These are phyloP conservation scores for Thecophora atra DNA, from an alignment of 2,888 invertebrate genomes.

Conservation along the genomic window DNA sequence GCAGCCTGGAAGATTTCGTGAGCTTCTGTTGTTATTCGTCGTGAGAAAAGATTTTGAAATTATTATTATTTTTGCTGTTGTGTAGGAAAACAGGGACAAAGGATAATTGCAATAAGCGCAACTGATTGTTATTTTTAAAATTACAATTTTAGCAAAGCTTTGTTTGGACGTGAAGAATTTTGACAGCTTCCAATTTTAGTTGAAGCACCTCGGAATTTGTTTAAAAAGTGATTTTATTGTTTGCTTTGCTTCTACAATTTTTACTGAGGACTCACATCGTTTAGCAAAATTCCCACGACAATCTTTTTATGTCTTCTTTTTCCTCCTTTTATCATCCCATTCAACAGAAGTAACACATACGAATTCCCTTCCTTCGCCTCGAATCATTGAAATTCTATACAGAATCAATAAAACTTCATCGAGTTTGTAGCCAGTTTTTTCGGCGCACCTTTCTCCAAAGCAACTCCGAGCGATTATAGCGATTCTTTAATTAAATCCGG, in stretches of 20 bases:
- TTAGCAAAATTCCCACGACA: slow-evolving; percentile 18
- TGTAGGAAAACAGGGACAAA: neutral
- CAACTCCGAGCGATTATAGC: neutral
- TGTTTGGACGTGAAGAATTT: neutral
- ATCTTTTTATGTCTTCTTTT: neutral
- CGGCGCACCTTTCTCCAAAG: neutral
- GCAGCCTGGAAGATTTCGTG: neutral
- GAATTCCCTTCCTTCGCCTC: neutral
- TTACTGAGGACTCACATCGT: too few species aligned
- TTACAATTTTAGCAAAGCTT: neutral
- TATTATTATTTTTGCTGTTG: neutral
- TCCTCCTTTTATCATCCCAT: neutral
- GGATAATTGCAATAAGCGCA: neutral
- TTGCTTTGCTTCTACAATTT: too few species aligned
- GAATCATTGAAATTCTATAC: slow-evolving; percentile 33
- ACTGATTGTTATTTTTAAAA: neutral
- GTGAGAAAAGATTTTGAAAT: neutral
- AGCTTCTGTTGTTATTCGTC: too few species aligned
- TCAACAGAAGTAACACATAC: neutral
- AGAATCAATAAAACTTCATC: slow-evolving; percentile 36
- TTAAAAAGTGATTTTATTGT: too few species aligned
- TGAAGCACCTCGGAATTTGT: neutral
- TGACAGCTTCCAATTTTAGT: neutral
- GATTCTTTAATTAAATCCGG: neutral
- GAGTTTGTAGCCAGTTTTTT: slow-evolving; percentile 6